Conservation (phyloP, 2,797 vertebrate species). For the Hippopotamyrus pictus region DNA sequence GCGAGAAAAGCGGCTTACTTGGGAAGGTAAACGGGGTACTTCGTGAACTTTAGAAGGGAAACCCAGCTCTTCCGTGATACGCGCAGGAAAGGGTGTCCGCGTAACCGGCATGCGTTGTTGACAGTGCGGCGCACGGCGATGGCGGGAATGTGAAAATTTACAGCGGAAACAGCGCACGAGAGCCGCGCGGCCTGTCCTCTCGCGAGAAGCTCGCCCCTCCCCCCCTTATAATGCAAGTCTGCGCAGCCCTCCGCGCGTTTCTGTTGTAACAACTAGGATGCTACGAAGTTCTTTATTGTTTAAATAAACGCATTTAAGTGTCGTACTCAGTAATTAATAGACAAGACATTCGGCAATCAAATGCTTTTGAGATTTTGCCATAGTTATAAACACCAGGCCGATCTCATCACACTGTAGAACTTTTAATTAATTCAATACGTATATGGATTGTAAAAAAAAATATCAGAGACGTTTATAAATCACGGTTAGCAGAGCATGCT, state of each 20-base stretch:
- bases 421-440: neutral
- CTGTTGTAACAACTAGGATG: neutral
- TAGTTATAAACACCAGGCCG: neutral
- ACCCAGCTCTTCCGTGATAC: constrained; percentile 10
- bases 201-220: constrained; percentile 46
- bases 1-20: constrained; percentile 34
- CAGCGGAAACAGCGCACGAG: constrained; percentile 55
- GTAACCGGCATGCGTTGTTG: constrained; percentile 66
- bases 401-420: neutral
- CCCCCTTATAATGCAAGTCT: neutral
- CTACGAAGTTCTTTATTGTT: neutral
- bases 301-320: neutral
- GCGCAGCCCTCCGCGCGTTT: neutral
- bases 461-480: neutral
- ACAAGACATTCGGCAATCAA: neutral
- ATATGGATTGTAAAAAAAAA: neutral
- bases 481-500: neutral
- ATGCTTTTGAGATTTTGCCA: neutral
- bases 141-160: constrained; percentile 69
- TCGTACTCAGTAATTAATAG: neutral
- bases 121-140: constrained; percentile 58
- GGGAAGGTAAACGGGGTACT: constrained; percentile 24
- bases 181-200: constrained; percentile 17
- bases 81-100: constrained; percentile 36
- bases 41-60: constrained; percentile 23